Conservation (phyloP, 2,888 invertebrate species). For the Stomorhina lunata region DNA sequence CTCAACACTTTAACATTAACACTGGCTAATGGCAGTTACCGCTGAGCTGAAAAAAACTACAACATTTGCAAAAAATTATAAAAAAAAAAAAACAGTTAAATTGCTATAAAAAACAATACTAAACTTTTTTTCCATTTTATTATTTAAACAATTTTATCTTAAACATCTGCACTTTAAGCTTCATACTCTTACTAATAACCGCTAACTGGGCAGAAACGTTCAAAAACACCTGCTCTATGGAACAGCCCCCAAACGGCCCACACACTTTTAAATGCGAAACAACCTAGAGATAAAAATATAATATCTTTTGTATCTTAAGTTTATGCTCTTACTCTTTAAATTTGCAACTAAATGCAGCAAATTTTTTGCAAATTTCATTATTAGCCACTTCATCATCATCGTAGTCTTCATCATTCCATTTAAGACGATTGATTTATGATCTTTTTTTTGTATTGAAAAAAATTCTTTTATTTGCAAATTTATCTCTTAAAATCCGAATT, state of each 20-base stretch:
- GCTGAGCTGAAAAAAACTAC: slow-evolving; percentile 20
- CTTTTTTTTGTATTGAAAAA: neutral
- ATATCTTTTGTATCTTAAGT: too few species aligned
- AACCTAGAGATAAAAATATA: slow-evolving; percentile 13
- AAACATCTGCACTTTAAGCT: slow-evolving; percentile 52
- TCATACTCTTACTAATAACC: slow-evolving; percentile 25
- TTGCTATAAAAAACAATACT: slow-evolving; percentile 43
- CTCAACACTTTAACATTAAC: slow-evolving; percentile 33
- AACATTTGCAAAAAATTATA: neutral
- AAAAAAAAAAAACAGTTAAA: slow-evolving; percentile 43
- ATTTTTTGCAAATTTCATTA: too few species aligned
- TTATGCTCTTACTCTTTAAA: too few species aligned
- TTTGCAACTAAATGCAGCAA: too few species aligned
- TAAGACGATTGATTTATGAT: slow-evolving; percentile 29
- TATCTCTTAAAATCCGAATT: too few species aligned
- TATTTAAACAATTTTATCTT: slow-evolving; percentile 23
- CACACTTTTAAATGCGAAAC: neutral
- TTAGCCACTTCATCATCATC: neutral
- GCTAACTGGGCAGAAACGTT: neutral
- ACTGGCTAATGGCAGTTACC: slow-evolving; percentile 17
- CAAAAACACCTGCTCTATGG: slow-evolving; percentile 47
- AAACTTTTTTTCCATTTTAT: neutral
- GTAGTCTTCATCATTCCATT: neutral
- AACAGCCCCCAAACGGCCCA: slow-evolving; percentile 40
- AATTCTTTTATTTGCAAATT: too few species aligned